Evolutionary conservation across 2,888 invertebrate species (phyloP).

Genomic region (Hemistola chrysoprasaria): DNA sequence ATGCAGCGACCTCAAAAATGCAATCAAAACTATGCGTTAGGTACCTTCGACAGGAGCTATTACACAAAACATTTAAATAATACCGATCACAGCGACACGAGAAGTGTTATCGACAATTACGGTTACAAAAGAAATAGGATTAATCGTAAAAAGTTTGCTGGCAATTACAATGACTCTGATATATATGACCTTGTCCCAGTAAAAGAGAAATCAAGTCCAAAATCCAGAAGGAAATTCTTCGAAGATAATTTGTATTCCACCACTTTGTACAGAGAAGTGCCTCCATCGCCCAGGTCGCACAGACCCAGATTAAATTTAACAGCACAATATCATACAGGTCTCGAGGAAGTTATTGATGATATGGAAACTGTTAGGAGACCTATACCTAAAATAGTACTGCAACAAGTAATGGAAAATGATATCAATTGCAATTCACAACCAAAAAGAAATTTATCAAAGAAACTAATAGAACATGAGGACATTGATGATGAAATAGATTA

Average conservation of each 20-base stretch:
- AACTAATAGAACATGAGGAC: constrained; percentile 17
- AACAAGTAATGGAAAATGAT: too few relatives aligned
- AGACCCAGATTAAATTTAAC: constrained; percentile 64
- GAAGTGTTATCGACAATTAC: constrained; percentile 63
- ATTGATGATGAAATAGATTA: constrained; percentile 4
- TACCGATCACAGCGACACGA: constrained; percentile 47
- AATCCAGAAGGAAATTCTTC: constrained; percentile 55
- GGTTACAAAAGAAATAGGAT: constrained; percentile 46
- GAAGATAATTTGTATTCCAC: constrained; percentile 44
- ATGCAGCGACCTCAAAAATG: too few relatives aligned
- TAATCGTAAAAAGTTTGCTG: constrained; percentile 36
- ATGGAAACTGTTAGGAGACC: not conserved
- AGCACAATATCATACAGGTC: constrained; percentile 43
- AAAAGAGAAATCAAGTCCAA: constrained; percentile 69
- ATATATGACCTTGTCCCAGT: constrained; percentile 68
- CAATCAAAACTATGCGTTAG: constrained; percentile 52
- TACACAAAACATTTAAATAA: constrained; percentile 9
- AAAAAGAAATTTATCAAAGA: too few relatives aligned
- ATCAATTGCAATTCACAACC: too few relatives aligned
- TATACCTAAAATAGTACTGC: too few relatives aligned
- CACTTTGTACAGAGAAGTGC: constrained; percentile 59
- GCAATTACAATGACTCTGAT: constrained; percentile 56
- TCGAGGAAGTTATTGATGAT: not conserved
- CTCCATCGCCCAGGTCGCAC: constrained; percentile 63
- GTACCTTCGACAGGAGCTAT: constrained; percentile 40